These are phyloP conservation scores for Cairina moschata DNA, from an alignment of 2,113 vertebrate species.

Conservation along the genomic window DNA sequence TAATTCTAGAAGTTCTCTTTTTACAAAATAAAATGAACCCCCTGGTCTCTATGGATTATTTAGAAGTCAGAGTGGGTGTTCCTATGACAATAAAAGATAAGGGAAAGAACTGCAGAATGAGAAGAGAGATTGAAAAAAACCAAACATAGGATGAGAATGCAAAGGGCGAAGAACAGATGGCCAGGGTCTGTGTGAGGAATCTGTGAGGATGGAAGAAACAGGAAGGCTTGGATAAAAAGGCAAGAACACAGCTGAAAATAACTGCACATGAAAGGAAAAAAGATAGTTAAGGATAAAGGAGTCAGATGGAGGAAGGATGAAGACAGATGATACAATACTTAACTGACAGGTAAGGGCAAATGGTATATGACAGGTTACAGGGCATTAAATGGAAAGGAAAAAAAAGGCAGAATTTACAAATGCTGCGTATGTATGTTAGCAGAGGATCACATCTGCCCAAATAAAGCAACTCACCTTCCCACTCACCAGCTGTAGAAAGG, in stretches of 20 bases:
- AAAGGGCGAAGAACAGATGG: conserved; percentile 5
- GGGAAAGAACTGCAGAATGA: neutral
- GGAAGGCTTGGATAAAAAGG: neutral
- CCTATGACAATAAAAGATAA: neutral
- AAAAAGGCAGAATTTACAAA: neutral
- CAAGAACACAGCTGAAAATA: neutral
- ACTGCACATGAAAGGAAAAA: neutral
- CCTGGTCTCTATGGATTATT: neutral
- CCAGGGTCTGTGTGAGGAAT: neutral
- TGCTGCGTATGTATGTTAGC: neutral
- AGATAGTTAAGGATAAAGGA: neutral
- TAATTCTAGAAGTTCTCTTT: neutral
- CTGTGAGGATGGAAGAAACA: neutral
- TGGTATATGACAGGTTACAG: neutral
- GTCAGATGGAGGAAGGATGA: neutral
- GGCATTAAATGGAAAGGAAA: neutral
- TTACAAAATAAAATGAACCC: neutral
- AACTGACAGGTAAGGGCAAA: neutral
- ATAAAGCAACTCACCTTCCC: neutral
- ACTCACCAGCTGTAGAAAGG: neutral
- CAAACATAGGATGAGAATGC: neutral
- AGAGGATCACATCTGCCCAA: neutral
- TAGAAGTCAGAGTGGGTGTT: neutral
- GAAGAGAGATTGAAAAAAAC: neutral
- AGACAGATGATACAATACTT: neutral